Percentiles rank a stretch among this genome's conserved stretches.
phyloP scores from a whole-genome alignment of 2,113 vertebrate species.

The Recurvirostra avosetta region DNA sequence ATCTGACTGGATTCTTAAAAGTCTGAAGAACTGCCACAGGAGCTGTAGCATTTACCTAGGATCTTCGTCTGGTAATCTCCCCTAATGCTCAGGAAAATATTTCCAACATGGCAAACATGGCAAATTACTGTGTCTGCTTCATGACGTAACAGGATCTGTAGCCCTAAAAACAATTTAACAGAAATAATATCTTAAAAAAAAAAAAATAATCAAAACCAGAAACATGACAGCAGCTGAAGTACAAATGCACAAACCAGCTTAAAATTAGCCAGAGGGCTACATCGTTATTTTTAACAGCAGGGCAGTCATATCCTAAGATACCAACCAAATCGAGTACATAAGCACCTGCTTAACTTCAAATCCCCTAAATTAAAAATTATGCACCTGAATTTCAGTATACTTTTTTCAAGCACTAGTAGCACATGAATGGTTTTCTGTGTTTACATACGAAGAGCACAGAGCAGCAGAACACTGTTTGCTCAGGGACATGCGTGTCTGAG shows the following conservation, averaged over 20 bases:
- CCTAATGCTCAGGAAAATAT: background rate
- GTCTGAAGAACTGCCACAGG: background rate
- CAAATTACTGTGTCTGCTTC: background rate
- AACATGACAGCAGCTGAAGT: background rate
- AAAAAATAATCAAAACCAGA: background rate
- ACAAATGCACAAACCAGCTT: background rate
- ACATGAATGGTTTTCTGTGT: background rate
- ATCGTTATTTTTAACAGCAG: background rate
- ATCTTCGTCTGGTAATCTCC: background rate
- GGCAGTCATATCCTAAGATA: background rate
- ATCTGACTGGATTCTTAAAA: background rate
- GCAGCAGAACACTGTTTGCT: background rate
- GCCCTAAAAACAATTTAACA: background rate
- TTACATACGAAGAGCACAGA: background rate
- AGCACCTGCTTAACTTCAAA: background rate
- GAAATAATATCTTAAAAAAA: background rate
- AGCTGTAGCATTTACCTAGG: background rate
- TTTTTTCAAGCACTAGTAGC: background rate
- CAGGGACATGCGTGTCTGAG: rapidly evolving
- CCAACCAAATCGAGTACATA: background rate
- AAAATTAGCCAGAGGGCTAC: background rate
- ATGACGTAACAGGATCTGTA: background rate
- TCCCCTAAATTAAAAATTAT: background rate
- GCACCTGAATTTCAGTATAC: background rate
- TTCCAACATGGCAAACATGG: background rate